Conservation (phyloP, 53 echinoderm and acorn worm genomes). For the Temnopleurus reevesii region DNA sequence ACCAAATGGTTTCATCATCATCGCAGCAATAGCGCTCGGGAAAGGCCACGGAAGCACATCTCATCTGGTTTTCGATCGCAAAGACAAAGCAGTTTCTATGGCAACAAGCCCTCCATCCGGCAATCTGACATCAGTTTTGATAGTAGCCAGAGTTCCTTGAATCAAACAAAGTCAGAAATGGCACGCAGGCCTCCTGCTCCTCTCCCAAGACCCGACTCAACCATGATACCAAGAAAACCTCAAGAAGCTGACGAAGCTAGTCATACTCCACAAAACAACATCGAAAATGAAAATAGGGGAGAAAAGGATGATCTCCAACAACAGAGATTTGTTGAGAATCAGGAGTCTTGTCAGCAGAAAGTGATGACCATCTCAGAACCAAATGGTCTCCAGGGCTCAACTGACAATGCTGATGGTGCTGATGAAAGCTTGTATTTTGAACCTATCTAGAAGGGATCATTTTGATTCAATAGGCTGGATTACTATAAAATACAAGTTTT, state of each 20-base stretch:
- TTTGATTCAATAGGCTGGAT: too few species aligned
- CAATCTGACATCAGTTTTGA: background rate
- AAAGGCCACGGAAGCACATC: background rate
- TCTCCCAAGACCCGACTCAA: background rate
- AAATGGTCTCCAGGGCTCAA: background rate
- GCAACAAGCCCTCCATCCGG: background rate
- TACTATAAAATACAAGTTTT: too few species aligned
- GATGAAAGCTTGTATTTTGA: conserved; percentile 5
- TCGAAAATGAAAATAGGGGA: too few species aligned
- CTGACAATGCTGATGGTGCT: background rate
- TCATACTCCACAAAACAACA: too few species aligned
- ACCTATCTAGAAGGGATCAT: conserved; percentile 11
- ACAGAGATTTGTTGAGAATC: too few species aligned
- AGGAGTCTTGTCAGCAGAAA: background rate
- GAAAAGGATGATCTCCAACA: too few species aligned
- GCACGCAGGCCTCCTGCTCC: background rate
- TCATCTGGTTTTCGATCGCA: background rate
- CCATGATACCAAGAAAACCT: background rate
- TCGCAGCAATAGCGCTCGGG: background rate
- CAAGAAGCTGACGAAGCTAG: background rate
- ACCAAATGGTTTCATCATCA: background rate
- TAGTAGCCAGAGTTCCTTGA: background rate
- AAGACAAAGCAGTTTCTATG: background rate
- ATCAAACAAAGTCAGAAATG: background rate
- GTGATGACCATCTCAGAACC: background rate